Base-by-base conservation (phyloP, 2,888 invertebrate species). In the Lordiphosa andalusiaca region DNA sequence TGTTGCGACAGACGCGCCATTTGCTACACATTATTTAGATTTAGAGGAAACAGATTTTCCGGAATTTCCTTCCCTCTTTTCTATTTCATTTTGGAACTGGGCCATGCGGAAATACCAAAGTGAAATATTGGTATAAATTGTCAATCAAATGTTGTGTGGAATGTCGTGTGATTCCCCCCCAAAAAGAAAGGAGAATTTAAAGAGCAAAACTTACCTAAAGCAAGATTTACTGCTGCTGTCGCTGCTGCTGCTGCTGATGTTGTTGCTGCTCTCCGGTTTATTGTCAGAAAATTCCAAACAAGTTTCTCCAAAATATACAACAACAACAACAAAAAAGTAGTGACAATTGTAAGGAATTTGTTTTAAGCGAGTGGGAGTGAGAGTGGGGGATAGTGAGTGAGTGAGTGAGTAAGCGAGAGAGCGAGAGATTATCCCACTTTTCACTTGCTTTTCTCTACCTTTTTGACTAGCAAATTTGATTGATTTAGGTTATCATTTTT, bases 11-110 rank as follows among this genome's bases (percentile, higher is more conserved):
- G 71, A 73, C 66, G 84, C 73, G 63, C 69, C 81, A 84, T 80
- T 80, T 76, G 78, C 76, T 84, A 84, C 72, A 80, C 82, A 80
- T 84, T 72, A 76, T 81, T 84, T 71, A 73, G 74, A 60, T 60
- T 25, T 61, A 50, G 51, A 16, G 19, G 61, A 12, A 39, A 16
- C 39, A 39, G 30, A 39, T 19, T 37, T 19, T 25, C 39, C 6
- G 19, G 40, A 19, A 37, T 38, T 37, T 51, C 21, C 41, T 35
- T 47, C 40, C 44, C 55, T 49, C 44, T 35, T 42, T 35, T 10
- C 4, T 46, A 6, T 4, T 41, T 30, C 25, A 38, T 44, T 48
- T 38, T 52, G 37, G 68, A 73, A 73, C 62, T 80, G 66, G 76
- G 81, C 66, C 76, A 73, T 65, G 62, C 64, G 84, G 84, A 80